Evolutionary conservation across 1,140 invertebrate species (phyloP).

Genomic region (Conopomorpha cramerella): DNA sequence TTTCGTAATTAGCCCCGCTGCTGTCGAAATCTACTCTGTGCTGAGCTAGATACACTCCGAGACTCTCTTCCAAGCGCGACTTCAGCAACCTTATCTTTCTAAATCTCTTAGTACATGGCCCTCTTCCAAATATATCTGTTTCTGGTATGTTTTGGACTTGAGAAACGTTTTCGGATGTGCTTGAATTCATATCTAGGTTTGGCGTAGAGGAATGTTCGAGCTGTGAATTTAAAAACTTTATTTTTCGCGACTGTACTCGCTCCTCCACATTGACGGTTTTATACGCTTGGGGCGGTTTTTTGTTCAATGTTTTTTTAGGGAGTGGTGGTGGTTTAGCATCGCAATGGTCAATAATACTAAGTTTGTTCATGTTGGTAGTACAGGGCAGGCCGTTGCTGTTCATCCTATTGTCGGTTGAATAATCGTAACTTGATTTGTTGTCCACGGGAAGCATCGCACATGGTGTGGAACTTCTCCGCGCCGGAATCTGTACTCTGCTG

Average conservation of each 20-base stretch:
- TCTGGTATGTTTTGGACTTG: slow-evolving; percentile 12
- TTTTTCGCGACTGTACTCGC: slow-evolving; percentile 56
- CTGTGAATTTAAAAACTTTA: slow-evolving; percentile 50
- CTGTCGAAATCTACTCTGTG: slow-evolving; percentile 61
- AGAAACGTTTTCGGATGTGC: slow-evolving; percentile 5
- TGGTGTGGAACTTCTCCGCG: slow-evolving; percentile 47
- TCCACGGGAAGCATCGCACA: slow-evolving; percentile 46
- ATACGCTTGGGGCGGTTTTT: slow-evolving; percentile 48
- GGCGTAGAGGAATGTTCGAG: slow-evolving; percentile 29
- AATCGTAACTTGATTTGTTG: slow-evolving; percentile 27
- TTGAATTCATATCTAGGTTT: slow-evolving; percentile 21
- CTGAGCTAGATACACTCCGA: slow-evolving; percentile 72
- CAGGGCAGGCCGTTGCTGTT: slow-evolving; percentile 13
- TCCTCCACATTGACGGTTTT: slow-evolving; percentile 58
- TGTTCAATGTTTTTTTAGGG: slow-evolving; percentile 45
- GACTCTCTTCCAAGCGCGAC: slow-evolving; percentile 66
- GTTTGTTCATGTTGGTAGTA: slow-evolving; percentile 17
- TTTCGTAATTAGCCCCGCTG: slow-evolving; percentile 61
- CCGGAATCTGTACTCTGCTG: slow-evolving; percentile 34
- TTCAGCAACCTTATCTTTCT: slow-evolving; percentile 64
- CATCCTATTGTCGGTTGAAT: slow-evolving; percentile 23
- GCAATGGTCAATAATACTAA: slow-evolving; percentile 28
- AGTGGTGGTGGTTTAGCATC: slow-evolving; percentile 48
- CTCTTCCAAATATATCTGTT: slow-evolving; percentile 43
- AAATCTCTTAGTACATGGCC: slow-evolving; percentile 57